Evolutionary conservation across 92 coral and sea anemone genomes (phyloP).

Genomic region (Chrysogorgia sp.): DNA sequence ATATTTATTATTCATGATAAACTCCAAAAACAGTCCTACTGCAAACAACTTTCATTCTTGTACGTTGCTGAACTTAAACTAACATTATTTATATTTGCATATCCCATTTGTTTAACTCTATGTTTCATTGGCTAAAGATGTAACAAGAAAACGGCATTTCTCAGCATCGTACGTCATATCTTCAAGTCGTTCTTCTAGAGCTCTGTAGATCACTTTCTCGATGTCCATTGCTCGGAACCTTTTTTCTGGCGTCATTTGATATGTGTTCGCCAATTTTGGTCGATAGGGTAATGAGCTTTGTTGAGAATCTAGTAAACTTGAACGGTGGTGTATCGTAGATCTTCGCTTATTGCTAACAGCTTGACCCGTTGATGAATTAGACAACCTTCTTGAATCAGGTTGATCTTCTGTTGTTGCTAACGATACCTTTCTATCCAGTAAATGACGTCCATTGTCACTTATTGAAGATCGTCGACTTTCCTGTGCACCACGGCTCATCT

Average conservation of each 20-base stretch:
- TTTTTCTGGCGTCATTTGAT: slow-evolving; percentile 69
- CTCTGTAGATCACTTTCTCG: slow-evolving; percentile 65
- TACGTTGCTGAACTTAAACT: slow-evolving; percentile 80
- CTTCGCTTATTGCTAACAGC: slow-evolving; percentile 44
- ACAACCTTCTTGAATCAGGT: slow-evolving; percentile 52
- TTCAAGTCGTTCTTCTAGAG: slow-evolving; percentile 64
- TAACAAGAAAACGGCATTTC: slow-evolving; percentile 63
- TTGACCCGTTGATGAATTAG: slow-evolving; percentile 61
- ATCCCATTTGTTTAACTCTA: slow-evolving; percentile 79
- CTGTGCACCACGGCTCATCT: slow-evolving; percentile 30
- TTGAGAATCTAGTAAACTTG: slow-evolving; percentile 23
- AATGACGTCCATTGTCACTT: slow-evolving; percentile 36
- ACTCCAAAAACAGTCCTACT: slow-evolving; percentile 92
- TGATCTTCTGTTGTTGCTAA: slow-evolving; percentile 35
- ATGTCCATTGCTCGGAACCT: slow-evolving; percentile 75
- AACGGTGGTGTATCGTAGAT: slow-evolving; percentile 53
- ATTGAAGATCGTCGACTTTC: slow-evolving; percentile 41
- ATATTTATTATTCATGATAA: slow-evolving; percentile 67
- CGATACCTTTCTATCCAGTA: slow-evolving; percentile 42
- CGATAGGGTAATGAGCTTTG: slow-evolving; percentile 31
- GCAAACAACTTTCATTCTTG: slow-evolving; percentile 64
- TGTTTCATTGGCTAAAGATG: slow-evolving; percentile 79
- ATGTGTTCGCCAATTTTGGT: slow-evolving; percentile 77
- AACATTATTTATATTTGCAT: slow-evolving; percentile 68
- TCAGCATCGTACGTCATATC: slow-evolving; percentile 69